A percentile compares a stretch with the other conserved stretches of the same genome.
These are phyloP conservation scores for Diachrysia chrysitis DNA, from an alignment of 2,888 invertebrate genomes.

Conservation along the genomic window DNA sequence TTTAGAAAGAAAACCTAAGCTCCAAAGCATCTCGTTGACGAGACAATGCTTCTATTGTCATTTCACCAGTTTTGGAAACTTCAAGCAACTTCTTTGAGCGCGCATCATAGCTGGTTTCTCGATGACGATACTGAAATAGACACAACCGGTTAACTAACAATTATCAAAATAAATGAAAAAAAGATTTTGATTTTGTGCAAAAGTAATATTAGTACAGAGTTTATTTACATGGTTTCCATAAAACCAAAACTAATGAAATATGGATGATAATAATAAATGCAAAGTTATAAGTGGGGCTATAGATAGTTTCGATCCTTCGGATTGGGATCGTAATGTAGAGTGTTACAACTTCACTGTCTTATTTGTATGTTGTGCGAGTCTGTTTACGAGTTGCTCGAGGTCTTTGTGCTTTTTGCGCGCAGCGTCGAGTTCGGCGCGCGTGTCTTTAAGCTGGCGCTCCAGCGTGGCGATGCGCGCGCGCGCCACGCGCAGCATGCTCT, in stretches of 20 bases:
- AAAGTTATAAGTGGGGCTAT: slow-evolving; percentile 23
- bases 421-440: slow-evolving; percentile 73
- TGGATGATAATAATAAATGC: background rate
- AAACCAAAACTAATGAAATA: background rate
- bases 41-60: slow-evolving; percentile 78
- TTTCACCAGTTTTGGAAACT: slow-evolving; percentile 82
- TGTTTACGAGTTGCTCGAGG: slow-evolving; percentile 83
- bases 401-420: slow-evolving; percentile 80
- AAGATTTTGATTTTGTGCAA: slow-evolving; percentile 3
- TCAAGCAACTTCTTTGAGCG: slow-evolving; percentile 80
- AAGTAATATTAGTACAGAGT: background rate
- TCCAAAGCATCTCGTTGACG: slow-evolving; percentile 84
- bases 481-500: slow-evolving; percentile 82
- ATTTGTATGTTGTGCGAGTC: slow-evolving; percentile 66
- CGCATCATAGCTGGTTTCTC: slow-evolving; percentile 79
- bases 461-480: slow-evolving; percentile 78
- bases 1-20: slow-evolving; percentile 69
- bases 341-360: slow-evolving; percentile 72
- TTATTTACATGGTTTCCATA: background rate
- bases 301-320: slow-evolving; percentile 36
- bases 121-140: slow-evolving; percentile 75
- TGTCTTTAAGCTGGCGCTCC: slow-evolving; percentile 80
- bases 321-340: slow-evolving; percentile 64
- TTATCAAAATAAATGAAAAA: background rate
- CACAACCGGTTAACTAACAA: slow-evolving; percentile 8